Base-by-base conservation (phyloP, 2,797 vertebrate species). In the Holocentrus rufus region DNA sequence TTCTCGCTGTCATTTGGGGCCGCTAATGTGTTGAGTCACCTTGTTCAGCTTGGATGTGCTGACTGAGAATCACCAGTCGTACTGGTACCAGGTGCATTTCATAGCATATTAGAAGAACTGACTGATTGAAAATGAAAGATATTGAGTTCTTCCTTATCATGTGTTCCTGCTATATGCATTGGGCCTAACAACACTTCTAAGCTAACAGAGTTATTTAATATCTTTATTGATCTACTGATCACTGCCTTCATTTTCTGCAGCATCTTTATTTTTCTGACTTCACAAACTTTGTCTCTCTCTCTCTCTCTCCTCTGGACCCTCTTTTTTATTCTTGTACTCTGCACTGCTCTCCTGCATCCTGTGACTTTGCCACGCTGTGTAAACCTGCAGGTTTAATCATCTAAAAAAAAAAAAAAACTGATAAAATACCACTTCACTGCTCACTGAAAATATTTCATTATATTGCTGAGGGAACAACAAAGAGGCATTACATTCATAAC, bases 371-470 rank as follows among this genome's bases (percentile, higher is more conserved):
- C 5, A 63, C 71, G 64, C 63, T n/a, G 9, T 76, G 49, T 25
- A 73, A 72, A 84, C 69, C 72, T 76, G 58, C 56, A 27, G 63
- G 23, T 65, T 59, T 70, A 55, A 14, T 61, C 76, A 71, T 75
- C 74, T 75, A 73, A 71, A 78, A 74, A 52, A 65, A 62, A 80
- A 14, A 46, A 15, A 46, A 39, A 39, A 39, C 64, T 72, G 67
- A 87, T 78, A 79, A 82, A 83, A 86, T 56, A 44, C 42, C 70
- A 79, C 71, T 84, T 76, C 57, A 54, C 65, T 59, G 67, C 75
- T 86, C 75, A 81, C 62, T 85, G 79, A 87, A 86, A 27, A 55
- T 39, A 25, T 55, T 39, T 23, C 14, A 39, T 88, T 81, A 83
- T 31, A 85, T 64, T 70, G 81, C 14, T 25, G 67, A 74, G 55